Evolutionary conservation across 2,888 invertebrate species (phyloP), one percentile per base, ranked within the genome.

Genomic region (Lycaena phlaeas): DNA sequence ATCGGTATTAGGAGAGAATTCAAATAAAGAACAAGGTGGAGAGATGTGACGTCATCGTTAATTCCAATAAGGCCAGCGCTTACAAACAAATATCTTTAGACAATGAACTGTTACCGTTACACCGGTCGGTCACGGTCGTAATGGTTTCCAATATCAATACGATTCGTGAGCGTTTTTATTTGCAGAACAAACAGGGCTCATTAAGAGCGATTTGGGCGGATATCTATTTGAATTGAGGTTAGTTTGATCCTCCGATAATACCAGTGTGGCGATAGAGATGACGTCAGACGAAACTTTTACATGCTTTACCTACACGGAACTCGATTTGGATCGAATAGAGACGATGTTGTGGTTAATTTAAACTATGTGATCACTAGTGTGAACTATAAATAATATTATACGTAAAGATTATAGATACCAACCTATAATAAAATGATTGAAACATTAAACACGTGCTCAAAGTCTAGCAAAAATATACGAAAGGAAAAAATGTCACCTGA

Each of bases 81-180:
- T 18, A 12, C 18, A 34, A 31, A 43, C 40, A 48, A 53, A 50
- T 46, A 45, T 54, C 46, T 50, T 51, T 48, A 57, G 42, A 51
- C 50, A 50, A 51, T 46, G 46, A 44, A 46, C 25, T 15, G 36
- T 38, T 54, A 52, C 64, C 58, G 61, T 64, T 67, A 60, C 42
- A 43, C 44, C 44, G 39, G 48, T 47, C 51, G 42, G 59, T 68
- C 68, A 64, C 59, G 63, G 54, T 62, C 49, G 54, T 62, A 59
- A 70, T 64, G 54, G 65, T 68, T 62, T 64, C 58, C 61, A 61
- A 68, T 67, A 67, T 64, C 60, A 61, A 65, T 53, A 61, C 52
- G 47, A 57, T 57, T 65, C 61, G 67, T 65, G 67, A 67, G 52
- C 56, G 49, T 54, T 53, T 42, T 52, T 62, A 68, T 73, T 68